phyloP scores from a whole-genome alignment of 2,888 invertebrate genomes.

The Tiphia femorata region DNA sequence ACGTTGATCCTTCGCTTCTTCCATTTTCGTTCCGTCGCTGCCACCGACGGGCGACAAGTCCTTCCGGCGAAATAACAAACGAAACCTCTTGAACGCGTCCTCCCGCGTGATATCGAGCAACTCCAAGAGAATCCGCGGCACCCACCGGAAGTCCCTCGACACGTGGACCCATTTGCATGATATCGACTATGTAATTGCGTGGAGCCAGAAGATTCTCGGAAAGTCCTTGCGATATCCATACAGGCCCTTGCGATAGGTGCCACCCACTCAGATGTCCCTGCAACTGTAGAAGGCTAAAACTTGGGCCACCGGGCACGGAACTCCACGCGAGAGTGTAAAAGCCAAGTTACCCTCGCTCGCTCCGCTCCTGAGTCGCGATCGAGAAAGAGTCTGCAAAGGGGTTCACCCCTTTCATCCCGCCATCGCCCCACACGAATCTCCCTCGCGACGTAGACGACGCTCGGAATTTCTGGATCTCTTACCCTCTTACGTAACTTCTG shows the following conservation, averaged over 20 bases:
- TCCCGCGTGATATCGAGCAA: too few species aligned
- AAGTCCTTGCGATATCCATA: background rate
- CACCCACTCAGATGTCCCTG: background rate
- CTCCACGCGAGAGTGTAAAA: background rate
- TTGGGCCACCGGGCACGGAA: background rate
- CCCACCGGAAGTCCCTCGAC: background rate
- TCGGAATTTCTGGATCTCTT: background rate
- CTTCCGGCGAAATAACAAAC: background rate
- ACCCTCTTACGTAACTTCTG: background rate
- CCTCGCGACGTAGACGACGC: background rate
- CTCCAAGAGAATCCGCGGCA: background rate
- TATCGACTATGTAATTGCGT: constrained; percentile 46
- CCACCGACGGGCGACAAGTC: too few species aligned
- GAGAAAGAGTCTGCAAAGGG: background rate
- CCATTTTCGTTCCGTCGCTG: too few species aligned
- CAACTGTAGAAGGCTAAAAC: constrained; percentile 1
- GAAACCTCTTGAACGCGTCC: too few species aligned
- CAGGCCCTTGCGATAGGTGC: background rate
- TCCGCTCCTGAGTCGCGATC: too few species aligned
- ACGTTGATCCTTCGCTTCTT: too few species aligned
- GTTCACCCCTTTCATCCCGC: too few species aligned
- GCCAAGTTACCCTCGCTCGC: background rate
- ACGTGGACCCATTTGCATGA: constrained; percentile 39
- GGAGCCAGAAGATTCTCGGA: background rate
- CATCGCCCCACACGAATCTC: background rate